phyloP scores from a whole-genome alignment of 2,888 invertebrate species.

The Trissoscelio sp. region DNA sequence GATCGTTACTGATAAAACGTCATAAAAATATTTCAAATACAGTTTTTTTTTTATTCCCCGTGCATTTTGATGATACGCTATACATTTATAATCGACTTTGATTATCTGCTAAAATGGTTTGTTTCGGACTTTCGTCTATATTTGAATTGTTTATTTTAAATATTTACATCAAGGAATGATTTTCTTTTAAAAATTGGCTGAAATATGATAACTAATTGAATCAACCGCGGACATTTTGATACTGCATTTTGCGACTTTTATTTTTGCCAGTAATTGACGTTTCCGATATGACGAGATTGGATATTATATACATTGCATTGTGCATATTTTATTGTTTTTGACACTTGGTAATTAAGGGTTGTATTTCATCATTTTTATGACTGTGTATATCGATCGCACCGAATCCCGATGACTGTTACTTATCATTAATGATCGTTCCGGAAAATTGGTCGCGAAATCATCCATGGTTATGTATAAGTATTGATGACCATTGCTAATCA shows the following conservation, averaged over 20 bases:
- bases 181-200: constrained; percentile 35
- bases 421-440: constrained; percentile 58
- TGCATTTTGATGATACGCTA: no score
- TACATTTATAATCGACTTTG: no score
- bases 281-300: constrained; percentile 16
- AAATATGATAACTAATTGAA: constrained; percentile 38
- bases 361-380: constrained; percentile 26
- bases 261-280: constrained; percentile 34
- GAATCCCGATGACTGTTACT: constrained; percentile 47
- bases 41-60: no score
- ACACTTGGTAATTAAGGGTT: constrained; percentile 2
- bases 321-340: constrained; percentile 33
- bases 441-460: constrained; percentile 61
- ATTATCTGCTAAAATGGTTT: no score
- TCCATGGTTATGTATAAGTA: constrained; percentile 53
- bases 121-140: neutral
- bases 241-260: constrained; percentile 9
- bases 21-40: no score
- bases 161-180: neutral
- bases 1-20: constrained; percentile 21
- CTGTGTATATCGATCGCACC: neutral
- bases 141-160: neutral
- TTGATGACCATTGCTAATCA: constrained; percentile 60
- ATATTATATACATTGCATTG: neutral
- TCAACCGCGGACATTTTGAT: constrained; percentile 5